Base-by-base conservation (phyloP, 2,797 vertebrate species). In the Falco novaeseelandiae region DNA sequence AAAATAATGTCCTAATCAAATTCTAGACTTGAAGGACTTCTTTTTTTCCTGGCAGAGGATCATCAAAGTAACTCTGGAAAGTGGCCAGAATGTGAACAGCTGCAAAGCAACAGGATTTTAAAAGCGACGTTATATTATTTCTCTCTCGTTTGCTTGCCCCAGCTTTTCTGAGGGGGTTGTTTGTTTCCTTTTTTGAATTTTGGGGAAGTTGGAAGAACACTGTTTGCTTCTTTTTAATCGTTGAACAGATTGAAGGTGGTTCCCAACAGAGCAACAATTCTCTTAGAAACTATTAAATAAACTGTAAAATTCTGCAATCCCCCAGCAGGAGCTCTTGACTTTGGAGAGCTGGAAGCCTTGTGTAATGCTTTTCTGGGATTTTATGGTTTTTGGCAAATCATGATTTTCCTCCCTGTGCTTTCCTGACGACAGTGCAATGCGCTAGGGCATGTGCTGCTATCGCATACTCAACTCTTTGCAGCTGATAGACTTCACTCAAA, bases 31-130 rank as follows among this genome's bases (percentile, higher is more conserved):
- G 66, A 93, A 90, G 88, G 38, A 54, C 54, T 83, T 34, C 1
- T 70, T 82, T 62, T 54, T 89, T 72, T 67, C 74, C 71, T 57
- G 65, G 65, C 58, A 88, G 62, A 72, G 25, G 72, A 72, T 87
- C 71, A 83, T 55, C 82, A 65, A 67, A 91, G 90, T 20, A 69
- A 74, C 77, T 83, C 79, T 96, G 87, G 89, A 88, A 70, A 65
- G 36, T 6, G 89, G 71, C 87, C 91, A 96, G 93, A 93, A 78
- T 59, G 58, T 54, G 78, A 96, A 85, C 69, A 96, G 90, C 95
- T 96, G 88, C 44, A 40, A 85, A 76, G 59, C 54, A 93, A 69
- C 59, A 83, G 30, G 51, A 17, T 87, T 46, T 59, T 61, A 48
- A 89, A 71, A 84, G 52, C 71, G 72, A 51, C 59, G 25, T 87